Percentiles rank a stretch among this genome's conserved stretches.
Evolutionary conservation across 2,888 invertebrate species (phyloP).

Genomic region (Carterocephalus palaemon): DNA sequence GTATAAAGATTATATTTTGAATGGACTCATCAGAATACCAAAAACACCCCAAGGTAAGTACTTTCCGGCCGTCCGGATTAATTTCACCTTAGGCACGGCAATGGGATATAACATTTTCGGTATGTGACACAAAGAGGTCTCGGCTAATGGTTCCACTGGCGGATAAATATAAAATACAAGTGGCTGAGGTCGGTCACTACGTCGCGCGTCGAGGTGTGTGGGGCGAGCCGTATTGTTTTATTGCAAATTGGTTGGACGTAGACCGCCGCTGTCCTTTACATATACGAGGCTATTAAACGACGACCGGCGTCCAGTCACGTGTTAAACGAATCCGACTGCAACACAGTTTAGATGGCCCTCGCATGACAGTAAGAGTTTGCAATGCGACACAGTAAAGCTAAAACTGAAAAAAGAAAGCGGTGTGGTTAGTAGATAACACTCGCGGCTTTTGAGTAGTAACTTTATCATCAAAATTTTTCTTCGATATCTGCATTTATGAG

Average conservation of each 20-base stretch:
- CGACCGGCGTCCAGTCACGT: slow-evolving; percentile 72
- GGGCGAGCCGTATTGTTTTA: slow-evolving; percentile 73
- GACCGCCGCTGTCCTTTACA: slow-evolving; percentile 76
- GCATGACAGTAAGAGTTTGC: background rate
- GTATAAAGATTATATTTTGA: slow-evolving; percentile 10
- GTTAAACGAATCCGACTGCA: slow-evolving; percentile 75
- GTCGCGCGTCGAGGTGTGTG: slow-evolving; percentile 48
- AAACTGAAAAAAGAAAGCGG: no score
- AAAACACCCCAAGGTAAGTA: slow-evolving; percentile 35
- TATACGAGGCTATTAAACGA: slow-evolving; percentile 76
- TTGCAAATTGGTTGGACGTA: slow-evolving; percentile 78
- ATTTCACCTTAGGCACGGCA: slow-evolving; percentile 45
- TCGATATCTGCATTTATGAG: no score
- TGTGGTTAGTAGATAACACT: no score
- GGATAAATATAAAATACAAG: slow-evolving; percentile 46
- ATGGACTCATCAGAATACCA: slow-evolving; percentile 9
- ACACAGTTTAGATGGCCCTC: slow-evolving; percentile 54
- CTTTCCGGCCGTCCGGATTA: slow-evolving; percentile 43
- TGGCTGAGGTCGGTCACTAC: slow-evolving; percentile 43
- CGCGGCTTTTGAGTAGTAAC: no score
- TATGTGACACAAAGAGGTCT: slow-evolving; percentile 54
- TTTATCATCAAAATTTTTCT: no score
- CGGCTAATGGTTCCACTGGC: slow-evolving; percentile 53
- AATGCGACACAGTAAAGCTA: no score
- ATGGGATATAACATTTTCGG: slow-evolving; percentile 41